These are phyloP conservation scores for Euzophera pinguis DNA, from an alignment of 2,888 invertebrate species.

Conservation along the genomic window DNA sequence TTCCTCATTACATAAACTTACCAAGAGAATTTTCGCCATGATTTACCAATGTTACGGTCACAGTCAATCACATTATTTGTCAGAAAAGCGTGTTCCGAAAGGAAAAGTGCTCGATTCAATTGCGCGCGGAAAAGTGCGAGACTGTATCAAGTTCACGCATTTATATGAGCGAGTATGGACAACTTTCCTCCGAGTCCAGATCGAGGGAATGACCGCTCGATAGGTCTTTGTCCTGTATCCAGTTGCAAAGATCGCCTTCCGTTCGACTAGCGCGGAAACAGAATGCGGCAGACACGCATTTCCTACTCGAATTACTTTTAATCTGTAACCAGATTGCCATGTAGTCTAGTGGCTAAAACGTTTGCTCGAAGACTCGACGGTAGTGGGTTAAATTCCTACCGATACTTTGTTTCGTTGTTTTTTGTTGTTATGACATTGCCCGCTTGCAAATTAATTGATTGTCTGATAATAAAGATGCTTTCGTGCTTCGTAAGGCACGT, in stretches of 20 bases:
- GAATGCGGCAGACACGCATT: conserved; percentile 18
- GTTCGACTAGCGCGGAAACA: conserved; percentile 43
- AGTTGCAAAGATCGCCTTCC: conserved; percentile 51
- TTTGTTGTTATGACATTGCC: too few relatives aligned
- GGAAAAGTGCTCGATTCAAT: conserved; percentile 63
- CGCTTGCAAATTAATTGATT: too few relatives aligned
- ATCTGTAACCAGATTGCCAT: conserved; percentile 1
- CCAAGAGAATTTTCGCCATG: conserved; percentile 62
- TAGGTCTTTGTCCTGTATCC: conserved; percentile 75
- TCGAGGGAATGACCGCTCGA: conserved; percentile 66
- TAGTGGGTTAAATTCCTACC: too few relatives aligned
- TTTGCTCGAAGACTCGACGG: too few relatives aligned
- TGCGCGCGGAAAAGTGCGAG: conserved; percentile 64
- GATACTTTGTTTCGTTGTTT: too few relatives aligned
- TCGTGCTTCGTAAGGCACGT: too few relatives aligned
- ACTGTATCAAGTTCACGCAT: conserved; percentile 72
- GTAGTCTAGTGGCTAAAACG: too few relatives aligned
- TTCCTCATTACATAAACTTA: conserved; percentile 38
- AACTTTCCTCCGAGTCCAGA: conserved; percentile 72
- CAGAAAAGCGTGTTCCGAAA: conserved; percentile 49
- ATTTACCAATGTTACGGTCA: conserved; percentile 24
- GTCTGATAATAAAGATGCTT: too few relatives aligned
- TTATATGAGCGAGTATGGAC: conserved; percentile 63
- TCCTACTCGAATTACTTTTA: conserved; percentile 11
- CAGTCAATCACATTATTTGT: conserved; percentile 55